Conservation (phyloP, 2,888 invertebrate species). For the Crematogaster levior region DNA sequence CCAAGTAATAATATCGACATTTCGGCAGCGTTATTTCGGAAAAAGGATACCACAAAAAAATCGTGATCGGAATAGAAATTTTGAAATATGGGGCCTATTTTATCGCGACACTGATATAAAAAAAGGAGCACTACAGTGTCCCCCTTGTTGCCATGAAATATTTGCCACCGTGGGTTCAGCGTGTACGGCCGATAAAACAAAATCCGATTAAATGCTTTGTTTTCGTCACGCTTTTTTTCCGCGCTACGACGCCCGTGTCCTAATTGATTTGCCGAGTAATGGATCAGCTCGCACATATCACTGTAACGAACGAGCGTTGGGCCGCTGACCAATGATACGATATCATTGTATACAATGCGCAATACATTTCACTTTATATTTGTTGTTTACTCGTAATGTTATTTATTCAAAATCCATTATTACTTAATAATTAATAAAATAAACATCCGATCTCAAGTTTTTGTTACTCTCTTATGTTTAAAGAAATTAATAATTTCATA, state of each 20-base stretch:
- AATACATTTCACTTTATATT: constrained; percentile 21
- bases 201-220: constrained; percentile 80
- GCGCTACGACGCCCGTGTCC: constrained; percentile 64
- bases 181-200: constrained; percentile 77
- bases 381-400: background rate
- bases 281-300: constrained; percentile 64
- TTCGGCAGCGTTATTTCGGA: constrained; percentile 46
- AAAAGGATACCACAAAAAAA: constrained; percentile 48
- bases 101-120: constrained; percentile 31
- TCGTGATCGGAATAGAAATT: constrained; percentile 59
- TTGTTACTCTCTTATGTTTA: background rate
- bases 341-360: background rate
- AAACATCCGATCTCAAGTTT: background rate
- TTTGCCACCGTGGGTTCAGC: constrained; percentile 64
- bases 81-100: constrained; percentile 66
- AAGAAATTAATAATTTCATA: background rate
- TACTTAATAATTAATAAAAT: background rate
- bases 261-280: constrained; percentile 76
- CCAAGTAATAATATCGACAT: constrained; percentile 58
- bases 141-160: constrained; percentile 74
- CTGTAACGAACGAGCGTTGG: constrained; percentile 15
- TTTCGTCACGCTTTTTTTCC: constrained; percentile 71
- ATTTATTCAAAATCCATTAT: constrained; percentile 2
- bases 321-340: constrained; percentile 7
- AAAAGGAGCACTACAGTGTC: constrained; percentile 38